Evolutionary conservation across 2,888 invertebrate species (phyloP).

Genomic region (Thymelicus lineola): DNA sequence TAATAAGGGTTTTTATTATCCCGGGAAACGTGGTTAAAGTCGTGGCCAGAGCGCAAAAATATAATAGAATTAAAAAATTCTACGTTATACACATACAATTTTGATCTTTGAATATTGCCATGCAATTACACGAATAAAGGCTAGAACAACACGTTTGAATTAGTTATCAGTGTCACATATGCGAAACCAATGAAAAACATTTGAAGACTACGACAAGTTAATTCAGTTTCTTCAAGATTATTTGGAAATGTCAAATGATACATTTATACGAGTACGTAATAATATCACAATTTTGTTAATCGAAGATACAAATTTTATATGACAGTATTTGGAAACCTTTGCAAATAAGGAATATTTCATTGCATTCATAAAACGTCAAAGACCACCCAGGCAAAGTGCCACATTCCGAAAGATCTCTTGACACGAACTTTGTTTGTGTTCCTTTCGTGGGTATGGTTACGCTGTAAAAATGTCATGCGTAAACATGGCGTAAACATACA

Average conservation of each 20-base stretch:
- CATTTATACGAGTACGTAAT: background rate
- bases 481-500: conserved; percentile 15
- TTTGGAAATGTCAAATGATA: background rate
- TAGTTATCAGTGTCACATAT: no score
- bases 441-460: conserved; percentile 40
- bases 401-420: conserved; percentile 43
- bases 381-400: conserved; percentile 47
- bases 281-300: background rate
- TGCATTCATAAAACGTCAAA: conserved; percentile 44
- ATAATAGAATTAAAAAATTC: no score
- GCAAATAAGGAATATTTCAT: conserved; percentile 45
- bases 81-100: no score
- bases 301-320: conserved; percentile 16
- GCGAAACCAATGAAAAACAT: no score
- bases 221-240: background rate
- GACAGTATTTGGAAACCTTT: conserved; percentile 33
- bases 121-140: no score
- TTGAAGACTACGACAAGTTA: background rate
- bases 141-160: no score
- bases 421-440: conserved; percentile 44
- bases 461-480: conserved; percentile 27
- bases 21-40: no score
- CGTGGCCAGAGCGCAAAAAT: no score
- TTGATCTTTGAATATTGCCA: no score
- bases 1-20: no score